Base-by-base conservation (phyloP, 2,113 vertebrate species). In the Uria aalge region DNA sequence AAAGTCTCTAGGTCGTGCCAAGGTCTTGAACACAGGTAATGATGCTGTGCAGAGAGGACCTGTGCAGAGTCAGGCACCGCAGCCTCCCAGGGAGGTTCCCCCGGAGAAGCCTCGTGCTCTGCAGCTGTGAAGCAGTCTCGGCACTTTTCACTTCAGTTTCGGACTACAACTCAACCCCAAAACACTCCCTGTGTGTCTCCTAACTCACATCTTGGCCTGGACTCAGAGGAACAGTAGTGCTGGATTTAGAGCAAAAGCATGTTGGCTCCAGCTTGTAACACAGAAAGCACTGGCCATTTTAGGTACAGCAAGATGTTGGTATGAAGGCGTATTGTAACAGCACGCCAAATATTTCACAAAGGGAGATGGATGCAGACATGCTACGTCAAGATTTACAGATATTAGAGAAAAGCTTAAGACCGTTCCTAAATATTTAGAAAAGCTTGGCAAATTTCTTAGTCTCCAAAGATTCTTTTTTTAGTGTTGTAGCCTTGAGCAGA, bases 1-100 rank as follows among this genome's bases (percentile, higher is more conserved):
- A 62, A 45, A 40, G 17, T 24, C 3, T 0, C 14, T 8, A 48
- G 12, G 41, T 55, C 6, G 1, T 21, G 26, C 11, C 4, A 3
- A 62, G 24, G 7, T 73, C 38, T n/a, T 27, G 23, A 56, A 27
- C 19, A 41, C 24, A 23, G 20, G 19, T 36, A 55, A 40, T 5
- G 20, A 60, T 23, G 17, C 8, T 22, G 36, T 23, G 30, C 27
- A 73, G 34, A 55, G 11, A 24, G 4, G 6, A 77, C 23, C 20
- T 34, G 40, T 19, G 16, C n/a, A 67, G 50, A 24, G 12, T 32
- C 75, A 68, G 60, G 20, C 23, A 62, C 21, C 2, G 1, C 56
- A 90, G 78, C 20, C 50, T 60, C 64, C 22, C 32, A 2, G 29
- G 15, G 26, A 56, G 12, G 18, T 6, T 63, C 26, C 19, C 45